phyloP scores from a whole-genome alignment of 2,797 vertebrate species.

The Smutsia gigantea region DNA sequence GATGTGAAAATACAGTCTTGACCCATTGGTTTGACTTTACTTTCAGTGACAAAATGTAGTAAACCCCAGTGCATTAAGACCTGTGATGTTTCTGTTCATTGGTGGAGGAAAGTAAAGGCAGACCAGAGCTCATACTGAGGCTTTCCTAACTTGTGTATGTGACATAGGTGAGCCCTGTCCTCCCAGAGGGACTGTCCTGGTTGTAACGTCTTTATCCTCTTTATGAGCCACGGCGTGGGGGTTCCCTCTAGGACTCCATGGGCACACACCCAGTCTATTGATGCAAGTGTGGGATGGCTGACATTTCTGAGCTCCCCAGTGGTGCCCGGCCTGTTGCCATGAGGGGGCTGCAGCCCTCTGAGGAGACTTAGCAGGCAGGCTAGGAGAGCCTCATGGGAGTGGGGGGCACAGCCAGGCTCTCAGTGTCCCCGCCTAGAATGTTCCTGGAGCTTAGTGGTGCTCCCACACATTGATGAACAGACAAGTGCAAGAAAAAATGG shows the following conservation, averaged over 20 bases:
- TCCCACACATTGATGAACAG: background rate
- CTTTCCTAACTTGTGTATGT: background rate
- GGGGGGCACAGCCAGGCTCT: rapidly evolving
- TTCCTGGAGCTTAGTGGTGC: background rate
- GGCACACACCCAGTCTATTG: background rate
- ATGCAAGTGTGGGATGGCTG: background rate
- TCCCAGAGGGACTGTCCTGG: background rate
- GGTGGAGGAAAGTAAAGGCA: background rate
- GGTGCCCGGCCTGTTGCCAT: background rate
- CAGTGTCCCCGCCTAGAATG: background rate
- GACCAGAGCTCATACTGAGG: background rate
- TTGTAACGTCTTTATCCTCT: background rate
- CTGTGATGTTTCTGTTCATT: background rate
- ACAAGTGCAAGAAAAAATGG: background rate
- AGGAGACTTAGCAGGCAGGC: rapidly evolving
- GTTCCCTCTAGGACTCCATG: background rate
- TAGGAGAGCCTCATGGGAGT: background rate
- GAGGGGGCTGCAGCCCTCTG: background rate
- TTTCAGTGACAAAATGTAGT: background rate
- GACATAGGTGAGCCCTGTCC: background rate
- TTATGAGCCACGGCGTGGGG: background rate
- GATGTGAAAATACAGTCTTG: background rate
- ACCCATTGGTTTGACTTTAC: background rate
- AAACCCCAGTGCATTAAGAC: background rate
- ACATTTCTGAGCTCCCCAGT: background rate